Percentiles rank a stretch among this genome's conserved stretches.
phyloP scores from a whole-genome alignment of 2,113 vertebrate genomes.

The Ciconia stormi region DNA sequence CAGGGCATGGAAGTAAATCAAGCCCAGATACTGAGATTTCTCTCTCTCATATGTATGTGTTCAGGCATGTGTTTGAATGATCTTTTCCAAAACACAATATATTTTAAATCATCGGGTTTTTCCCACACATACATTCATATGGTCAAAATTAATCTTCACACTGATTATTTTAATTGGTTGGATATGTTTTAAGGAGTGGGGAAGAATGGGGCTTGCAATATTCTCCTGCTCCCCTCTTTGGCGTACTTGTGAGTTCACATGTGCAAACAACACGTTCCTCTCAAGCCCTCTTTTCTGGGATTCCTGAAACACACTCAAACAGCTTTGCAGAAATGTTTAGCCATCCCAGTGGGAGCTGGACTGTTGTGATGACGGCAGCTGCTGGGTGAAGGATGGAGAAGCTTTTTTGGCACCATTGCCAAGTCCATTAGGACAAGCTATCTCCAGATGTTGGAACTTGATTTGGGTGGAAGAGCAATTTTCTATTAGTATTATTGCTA shows the following conservation, averaged over 20 bases:
- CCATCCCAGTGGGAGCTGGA: not conserved
- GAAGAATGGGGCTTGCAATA: not conserved
- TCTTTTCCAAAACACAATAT: constrained; percentile 22
- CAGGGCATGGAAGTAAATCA: constrained; percentile 3
- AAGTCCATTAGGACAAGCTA: constrained; percentile 5
- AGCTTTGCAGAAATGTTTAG: constrained; percentile 20
- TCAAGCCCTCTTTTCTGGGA: not conserved
- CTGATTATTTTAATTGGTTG: constrained; percentile 22
- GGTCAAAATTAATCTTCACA: not conserved
- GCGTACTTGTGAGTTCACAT: not conserved
- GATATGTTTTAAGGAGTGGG: not conserved
- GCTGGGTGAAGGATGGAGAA: constrained; percentile 17
- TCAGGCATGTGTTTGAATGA: not conserved
- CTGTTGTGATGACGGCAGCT: not conserved
- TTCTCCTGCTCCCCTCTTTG: not conserved
- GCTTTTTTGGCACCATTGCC: not conserved
- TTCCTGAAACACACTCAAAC: constrained; percentile 6
- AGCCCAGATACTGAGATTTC: not conserved
- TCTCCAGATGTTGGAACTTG: constrained; percentile 31
- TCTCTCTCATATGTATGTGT: not conserved
- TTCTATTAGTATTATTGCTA: not conserved
- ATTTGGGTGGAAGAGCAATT: constrained; percentile 20
- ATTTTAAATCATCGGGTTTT: constrained; percentile 15
- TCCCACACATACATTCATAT: not conserved
- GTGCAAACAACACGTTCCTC: not conserved